These are phyloP conservation scores for Sesia apiformis DNA, from an alignment of 2,888 invertebrate genomes.

Conservation along the genomic window DNA sequence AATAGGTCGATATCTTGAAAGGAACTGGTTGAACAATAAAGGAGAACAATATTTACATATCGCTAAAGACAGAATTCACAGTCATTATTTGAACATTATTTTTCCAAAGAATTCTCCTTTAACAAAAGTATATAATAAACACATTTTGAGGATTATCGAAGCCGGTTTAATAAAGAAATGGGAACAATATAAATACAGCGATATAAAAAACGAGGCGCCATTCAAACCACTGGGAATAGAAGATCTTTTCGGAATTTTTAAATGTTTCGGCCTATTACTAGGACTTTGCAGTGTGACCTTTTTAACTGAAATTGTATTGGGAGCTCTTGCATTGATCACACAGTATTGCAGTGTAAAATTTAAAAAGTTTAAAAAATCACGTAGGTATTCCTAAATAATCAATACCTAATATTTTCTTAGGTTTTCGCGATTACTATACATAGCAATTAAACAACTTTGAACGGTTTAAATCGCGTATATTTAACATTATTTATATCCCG, in stretches of 20 bases:
- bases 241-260: slow-evolving; percentile 44
- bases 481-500: too few species aligned
- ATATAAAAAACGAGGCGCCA: slow-evolving; percentile 45
- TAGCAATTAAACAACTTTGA: too few species aligned
- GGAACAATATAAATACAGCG: slow-evolving; percentile 50
- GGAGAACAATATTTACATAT: slow-evolving; percentile 60
- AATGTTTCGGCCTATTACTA: slow-evolving; percentile 27
- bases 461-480: too few species aligned
- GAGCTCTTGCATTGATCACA: background rate
- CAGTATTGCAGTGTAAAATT: background rate
- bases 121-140: slow-evolving; percentile 35
- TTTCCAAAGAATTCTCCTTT: slow-evolving; percentile 45
- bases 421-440: too few species aligned
- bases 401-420: too few species aligned
- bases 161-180: slow-evolving; percentile 58
- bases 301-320: slow-evolving; percentile 28
- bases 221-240: slow-evolving; percentile 38
- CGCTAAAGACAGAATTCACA: slow-evolving; percentile 53
- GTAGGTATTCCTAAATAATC: background rate
- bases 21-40: slow-evolving; percentile 41
- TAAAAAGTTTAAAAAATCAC: background rate
- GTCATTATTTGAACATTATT: slow-evolving; percentile 46
- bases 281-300: slow-evolving; percentile 29
- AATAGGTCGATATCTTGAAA: slow-evolving; percentile 41
- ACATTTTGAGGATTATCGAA: slow-evolving; percentile 43